Conservation (phyloP, 2,113 vertebrate genomes). For the Nesogale talazaci region DNA sequence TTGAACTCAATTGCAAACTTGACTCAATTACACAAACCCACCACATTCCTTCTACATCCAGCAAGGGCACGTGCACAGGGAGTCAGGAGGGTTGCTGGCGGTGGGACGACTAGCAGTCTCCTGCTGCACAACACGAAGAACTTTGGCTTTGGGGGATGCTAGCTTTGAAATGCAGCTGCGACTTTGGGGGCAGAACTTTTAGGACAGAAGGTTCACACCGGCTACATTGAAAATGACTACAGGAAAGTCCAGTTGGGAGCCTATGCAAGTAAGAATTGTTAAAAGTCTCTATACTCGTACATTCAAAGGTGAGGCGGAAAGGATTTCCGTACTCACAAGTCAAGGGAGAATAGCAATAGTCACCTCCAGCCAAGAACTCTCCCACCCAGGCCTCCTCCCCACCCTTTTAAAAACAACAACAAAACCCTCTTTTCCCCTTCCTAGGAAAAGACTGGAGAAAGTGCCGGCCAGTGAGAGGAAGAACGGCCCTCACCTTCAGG, state of each 20-base stretch:
- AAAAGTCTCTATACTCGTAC: not conserved
- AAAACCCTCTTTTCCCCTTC: too few species aligned
- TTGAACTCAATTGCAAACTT: not conserved
- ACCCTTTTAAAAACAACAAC: not conserved
- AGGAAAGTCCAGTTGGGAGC: not conserved
- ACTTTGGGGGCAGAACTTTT: not conserved
- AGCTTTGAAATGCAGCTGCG: not conserved
- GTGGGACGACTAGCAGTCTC: not conserved
- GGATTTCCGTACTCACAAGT: not conserved
- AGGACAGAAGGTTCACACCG: not conserved
- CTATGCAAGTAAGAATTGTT: not conserved
- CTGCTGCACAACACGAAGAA: not conserved
- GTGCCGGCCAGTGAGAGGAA: not conserved
- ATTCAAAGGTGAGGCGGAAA: not conserved
- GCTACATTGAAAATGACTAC: not conserved
- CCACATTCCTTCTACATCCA: not conserved
- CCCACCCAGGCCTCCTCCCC: not conserved
- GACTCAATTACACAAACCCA: not conserved
- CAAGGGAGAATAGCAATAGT: not conserved
- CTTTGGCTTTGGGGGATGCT: not conserved
- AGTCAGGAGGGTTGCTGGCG: not conserved
- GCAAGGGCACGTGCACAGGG: not conserved
- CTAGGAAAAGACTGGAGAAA: not conserved
- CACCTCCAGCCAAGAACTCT: not conserved
- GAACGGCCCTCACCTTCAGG: slow-evolving; percentile 84